Evolutionary conservation across 2,113 vertebrate species (phyloP).

Genomic region (Lampris incognitus): DNA sequence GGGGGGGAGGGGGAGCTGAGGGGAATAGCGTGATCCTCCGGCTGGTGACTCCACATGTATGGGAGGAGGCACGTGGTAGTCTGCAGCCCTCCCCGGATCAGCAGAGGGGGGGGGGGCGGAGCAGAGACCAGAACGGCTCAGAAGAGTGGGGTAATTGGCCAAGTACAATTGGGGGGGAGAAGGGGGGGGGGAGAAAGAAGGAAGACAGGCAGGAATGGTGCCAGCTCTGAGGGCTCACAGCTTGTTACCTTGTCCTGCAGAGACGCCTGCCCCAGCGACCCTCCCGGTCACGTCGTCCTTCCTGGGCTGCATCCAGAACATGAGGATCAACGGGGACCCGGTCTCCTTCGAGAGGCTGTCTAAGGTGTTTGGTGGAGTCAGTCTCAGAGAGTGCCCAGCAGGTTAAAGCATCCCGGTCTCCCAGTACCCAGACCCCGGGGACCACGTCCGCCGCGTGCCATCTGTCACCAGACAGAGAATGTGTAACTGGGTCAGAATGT

Average conservation of each 20-base stretch:
- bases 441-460: constrained; percentile 76
- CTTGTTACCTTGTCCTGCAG: constrained; percentile 31
- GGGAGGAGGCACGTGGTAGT: too few relatives aligned
- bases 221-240: neutral
- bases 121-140: too few relatives aligned
- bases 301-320: constrained; percentile 87
- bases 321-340: constrained; percentile 82
- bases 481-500: constrained; percentile 60
- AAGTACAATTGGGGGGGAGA: too few relatives aligned
- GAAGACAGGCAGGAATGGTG: too few relatives aligned
- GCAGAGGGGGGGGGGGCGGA: too few relatives aligned
- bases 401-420: constrained; percentile 50
- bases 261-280: constrained; percentile 9
- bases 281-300: constrained; percentile 84
- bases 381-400: constrained; percentile 87
- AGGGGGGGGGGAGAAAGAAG: too few relatives aligned
- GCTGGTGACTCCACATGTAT: too few relatives aligned
- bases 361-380: constrained; percentile 84
- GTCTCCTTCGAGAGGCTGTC: constrained; percentile 80
- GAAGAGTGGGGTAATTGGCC: too few relatives aligned
- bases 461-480: constrained; percentile 72
- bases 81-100: too few relatives aligned
- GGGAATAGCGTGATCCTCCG: too few relatives aligned
- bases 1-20: too few relatives aligned
- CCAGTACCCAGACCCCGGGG: constrained; percentile 51